A percentile compares a stretch with the other conserved stretches of the same genome.
Conservation (phyloP, 2,888 invertebrate species). For the Mythimna lalbum region DNA sequence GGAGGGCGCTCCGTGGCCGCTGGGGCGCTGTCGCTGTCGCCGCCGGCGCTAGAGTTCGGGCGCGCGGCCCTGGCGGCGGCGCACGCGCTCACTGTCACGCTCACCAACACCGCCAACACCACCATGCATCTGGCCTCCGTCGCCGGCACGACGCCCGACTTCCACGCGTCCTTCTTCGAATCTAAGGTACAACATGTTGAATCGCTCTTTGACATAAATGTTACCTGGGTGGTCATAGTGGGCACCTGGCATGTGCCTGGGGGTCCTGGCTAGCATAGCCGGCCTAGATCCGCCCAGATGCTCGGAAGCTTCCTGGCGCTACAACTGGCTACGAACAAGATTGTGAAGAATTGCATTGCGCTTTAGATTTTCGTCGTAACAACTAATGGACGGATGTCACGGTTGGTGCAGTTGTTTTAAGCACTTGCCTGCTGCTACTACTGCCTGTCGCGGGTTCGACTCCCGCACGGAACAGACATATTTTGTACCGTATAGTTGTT, state of each 20-base stretch:
- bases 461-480: too few relatives aligned
- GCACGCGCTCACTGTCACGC: slow-evolving; percentile 95
- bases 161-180: slow-evolving; percentile 99
- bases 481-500: too few relatives aligned
- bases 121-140: slow-evolving; percentile 98
- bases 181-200: slow-evolving; percentile 93
- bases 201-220: background rate
- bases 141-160: slow-evolving; percentile 98
- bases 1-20: slow-evolving; percentile 63
- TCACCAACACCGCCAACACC: slow-evolving; percentile 97
- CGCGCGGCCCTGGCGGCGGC: slow-evolving; percentile 96
- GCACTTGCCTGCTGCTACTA: too few relatives aligned
- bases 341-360: too few relatives aligned
- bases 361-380: too few relatives aligned
- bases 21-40: slow-evolving; percentile 83
- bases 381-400: too few relatives aligned
- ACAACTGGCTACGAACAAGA: too few relatives aligned
- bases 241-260: too few relatives aligned
- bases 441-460: too few relatives aligned
- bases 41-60: slow-evolving; percentile 89
- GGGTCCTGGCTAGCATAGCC: background rate
- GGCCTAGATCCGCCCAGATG: background rate
- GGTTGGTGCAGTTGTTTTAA: too few relatives aligned
- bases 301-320: background rate
- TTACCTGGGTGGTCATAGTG: too few relatives aligned